These are phyloP conservation scores for Tinea pellionella DNA, from an alignment of 2,888 invertebrate genomes.

Conservation along the genomic window DNA sequence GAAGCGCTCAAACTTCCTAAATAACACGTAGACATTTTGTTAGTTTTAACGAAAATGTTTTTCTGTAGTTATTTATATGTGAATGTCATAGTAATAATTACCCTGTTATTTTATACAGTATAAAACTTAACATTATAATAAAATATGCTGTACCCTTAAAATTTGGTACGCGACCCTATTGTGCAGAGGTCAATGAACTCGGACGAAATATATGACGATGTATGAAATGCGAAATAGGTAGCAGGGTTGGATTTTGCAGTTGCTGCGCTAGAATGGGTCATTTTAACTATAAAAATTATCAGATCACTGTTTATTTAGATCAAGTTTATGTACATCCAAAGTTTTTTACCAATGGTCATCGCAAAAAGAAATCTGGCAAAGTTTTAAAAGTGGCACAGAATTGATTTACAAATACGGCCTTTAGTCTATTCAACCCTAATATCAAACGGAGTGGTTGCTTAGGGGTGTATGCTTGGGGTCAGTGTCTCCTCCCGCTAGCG, in stretches of 20 bases:
- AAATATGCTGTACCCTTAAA: background rate
- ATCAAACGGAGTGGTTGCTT: background rate
- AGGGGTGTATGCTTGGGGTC: background rate
- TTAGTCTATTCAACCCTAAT: slow-evolving; percentile 5
- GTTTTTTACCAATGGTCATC: background rate
- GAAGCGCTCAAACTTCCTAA: background rate
- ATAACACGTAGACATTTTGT: background rate
- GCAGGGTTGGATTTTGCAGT: background rate
- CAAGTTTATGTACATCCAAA: too few species aligned
- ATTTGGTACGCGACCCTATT: background rate
- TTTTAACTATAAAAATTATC: too few species aligned
- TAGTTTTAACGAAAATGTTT: background rate
- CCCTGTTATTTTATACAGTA: background rate
- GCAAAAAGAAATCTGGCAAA: background rate
- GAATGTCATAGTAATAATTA: background rate
- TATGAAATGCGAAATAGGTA: background rate
- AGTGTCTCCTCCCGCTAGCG: background rate
- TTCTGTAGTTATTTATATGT: background rate
- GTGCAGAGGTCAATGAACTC: background rate
- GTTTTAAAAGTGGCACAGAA: background rate
- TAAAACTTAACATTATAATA: background rate
- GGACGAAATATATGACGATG: background rate
- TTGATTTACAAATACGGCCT: background rate
- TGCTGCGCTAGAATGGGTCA: too few species aligned
- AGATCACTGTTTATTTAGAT: too few species aligned